Evolutionary conservation across 2,113 vertebrate genomes (phyloP), one percentile per base, ranked within the genome.

Genomic region (Coreoperca whiteheadi): DNA sequence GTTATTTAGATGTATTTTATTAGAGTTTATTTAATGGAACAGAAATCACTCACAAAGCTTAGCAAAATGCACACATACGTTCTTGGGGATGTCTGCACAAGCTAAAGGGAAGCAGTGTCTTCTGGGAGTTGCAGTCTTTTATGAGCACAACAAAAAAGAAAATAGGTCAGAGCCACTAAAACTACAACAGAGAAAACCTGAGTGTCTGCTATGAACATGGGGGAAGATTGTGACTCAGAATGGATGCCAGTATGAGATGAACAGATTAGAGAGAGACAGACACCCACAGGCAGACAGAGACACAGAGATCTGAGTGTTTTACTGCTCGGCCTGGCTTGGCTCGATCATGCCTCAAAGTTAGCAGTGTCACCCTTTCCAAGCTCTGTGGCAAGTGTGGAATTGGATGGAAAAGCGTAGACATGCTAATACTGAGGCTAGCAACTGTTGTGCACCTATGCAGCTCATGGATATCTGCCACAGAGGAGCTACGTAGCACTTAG

Each of bases 91-190:
- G n/a, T n/a, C n/a, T n/a, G n/a, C n/a, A n/a, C n/a, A n/a, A n/a
- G n/a, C n/a, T n/a, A n/a, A n/a, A n/a, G n/a, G n/a, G n/a, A 69
- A 88, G 88, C 70, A 83, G 34, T 68, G 86, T 79, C 87, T 91
- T 86, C 77, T 89, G 92, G 92, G 92, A 92, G 57, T 81, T 82
- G 78, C n/a, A 82, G 89, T 91, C 56, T 90, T 86, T 82, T n/a
- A 70, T 73, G 46, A 39, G 53, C 23, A 73, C 79, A 73, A 73
- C 79, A 73, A 86, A 12, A 18, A 50, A 20, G 5, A 51, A 93
- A 93, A 85, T 92, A 91, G 91, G 93, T 93, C 92, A 93, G 54
- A 81, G 69, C 77, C 64, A 83, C 77, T 88, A 82, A 75, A 87
- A 85, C 73, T 87, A 83, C 86, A 79, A 65, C 18, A 23, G 15